A percentile compares a stretch with the other conserved stretches of the same genome.
These are phyloP conservation scores for Pyralis farinalis DNA, from an alignment of 2,888 invertebrate genomes.

Conservation along the genomic window DNA sequence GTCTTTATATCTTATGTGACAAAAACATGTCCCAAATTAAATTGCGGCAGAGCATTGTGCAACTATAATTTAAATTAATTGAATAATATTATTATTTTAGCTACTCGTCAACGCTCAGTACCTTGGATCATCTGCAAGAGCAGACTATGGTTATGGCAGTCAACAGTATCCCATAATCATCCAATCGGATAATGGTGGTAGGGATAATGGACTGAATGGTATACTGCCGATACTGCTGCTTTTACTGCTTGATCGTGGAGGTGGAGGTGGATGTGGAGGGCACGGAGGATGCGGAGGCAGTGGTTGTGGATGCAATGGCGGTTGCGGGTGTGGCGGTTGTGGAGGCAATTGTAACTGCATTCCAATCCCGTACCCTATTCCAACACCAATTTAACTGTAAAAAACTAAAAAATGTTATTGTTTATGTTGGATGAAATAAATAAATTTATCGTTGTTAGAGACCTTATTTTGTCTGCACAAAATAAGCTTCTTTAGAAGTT, in stretches of 20 bases:
- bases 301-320: not conserved
- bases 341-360: constrained; percentile 5
- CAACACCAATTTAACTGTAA: not conserved
- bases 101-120: constrained; percentile 11
- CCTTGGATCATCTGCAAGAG: not conserved
- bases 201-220: constrained; percentile 9
- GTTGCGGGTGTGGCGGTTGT: constrained; percentile 2
- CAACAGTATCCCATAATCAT: constrained; percentile 16
- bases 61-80: not conserved
- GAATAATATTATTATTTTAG: constrained; percentile 4
- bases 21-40: too few species aligned
- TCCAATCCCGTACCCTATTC: constrained; percentile 7
- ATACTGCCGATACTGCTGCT: constrained; percentile 14
- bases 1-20: too few species aligned
- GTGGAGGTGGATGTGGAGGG: constrained; percentile 7
- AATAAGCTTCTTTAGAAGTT: too few species aligned
- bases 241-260: constrained; percentile 7
- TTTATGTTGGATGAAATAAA: too few species aligned
- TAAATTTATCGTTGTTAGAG: too few species aligned
- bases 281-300: constrained; percentile 3
- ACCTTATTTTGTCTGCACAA: too few species aligned
- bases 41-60: too few species aligned
- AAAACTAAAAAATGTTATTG: too few species aligned
- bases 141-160: constrained; percentile 1
- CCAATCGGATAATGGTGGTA: constrained; percentile 4